Percentiles rank a stretch among this genome's conserved stretches.
Conservation (phyloP, 2,797 vertebrate genomes). For the Melanogrammus aeglefinus region DNA sequence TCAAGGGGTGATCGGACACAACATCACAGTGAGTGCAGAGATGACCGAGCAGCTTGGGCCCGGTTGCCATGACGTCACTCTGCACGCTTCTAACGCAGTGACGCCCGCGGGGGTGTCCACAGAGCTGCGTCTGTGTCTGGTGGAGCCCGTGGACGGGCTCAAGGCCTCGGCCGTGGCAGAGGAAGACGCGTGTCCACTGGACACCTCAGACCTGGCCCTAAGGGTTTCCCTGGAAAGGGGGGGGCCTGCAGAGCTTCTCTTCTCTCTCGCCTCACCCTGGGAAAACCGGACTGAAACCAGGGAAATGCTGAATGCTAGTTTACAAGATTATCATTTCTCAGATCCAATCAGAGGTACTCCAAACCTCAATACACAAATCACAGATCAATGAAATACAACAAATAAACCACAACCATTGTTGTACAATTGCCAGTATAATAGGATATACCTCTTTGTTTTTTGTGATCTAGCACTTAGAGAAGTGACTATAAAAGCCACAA, state of each 20-base stretch:
- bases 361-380: neutral
- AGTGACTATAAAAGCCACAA: conserved; percentile 76
- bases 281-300: conserved; percentile 68
- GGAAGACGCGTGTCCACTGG: conserved; percentile 61
- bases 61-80: conserved; percentile 76
- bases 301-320: conserved; percentile 52
- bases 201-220: conserved; percentile 71
- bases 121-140: conserved; percentile 72
- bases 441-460: neutral
- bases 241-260: conserved; percentile 72
- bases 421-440: neutral
- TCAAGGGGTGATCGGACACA: conserved; percentile 66
- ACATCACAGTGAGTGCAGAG: conserved; percentile 74
- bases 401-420: neutral
- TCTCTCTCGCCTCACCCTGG: conserved; percentile 69
- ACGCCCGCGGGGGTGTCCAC: conserved; percentile 36
- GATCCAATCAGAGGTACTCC: conserved; percentile 75
- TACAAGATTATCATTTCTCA: conserved; percentile 63
- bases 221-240: conserved; percentile 77
- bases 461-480: conserved; percentile 71
- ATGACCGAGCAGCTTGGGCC: conserved; percentile 70
- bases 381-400: neutral
- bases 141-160: conserved; percentile 79
- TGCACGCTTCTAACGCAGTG: conserved; percentile 73
- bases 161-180: conserved; percentile 64